Conservation (phyloP, 1,140 invertebrate species). For the Cardiocondyla obscurior region DNA sequence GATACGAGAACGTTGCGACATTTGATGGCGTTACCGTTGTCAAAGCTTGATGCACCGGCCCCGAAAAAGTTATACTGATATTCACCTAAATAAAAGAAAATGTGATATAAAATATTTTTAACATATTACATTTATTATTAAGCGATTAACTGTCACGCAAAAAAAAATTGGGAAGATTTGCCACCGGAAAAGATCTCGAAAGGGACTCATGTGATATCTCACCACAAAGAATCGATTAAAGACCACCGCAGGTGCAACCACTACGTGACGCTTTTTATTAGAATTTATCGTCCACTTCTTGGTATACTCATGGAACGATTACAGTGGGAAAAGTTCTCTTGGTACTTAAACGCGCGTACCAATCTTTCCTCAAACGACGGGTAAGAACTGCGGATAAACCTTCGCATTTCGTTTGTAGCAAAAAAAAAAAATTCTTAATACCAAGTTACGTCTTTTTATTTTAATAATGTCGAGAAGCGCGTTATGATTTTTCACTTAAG, state of each 20-base stretch:
- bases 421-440: background rate
- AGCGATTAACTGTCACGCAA: background rate
- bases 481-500: background rate
- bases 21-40: conserved; percentile 72
- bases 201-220: background rate
- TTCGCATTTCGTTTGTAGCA: background rate
- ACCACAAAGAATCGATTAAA: conserved; percentile 24
- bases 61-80: conserved; percentile 77
- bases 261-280: conserved; percentile 47
- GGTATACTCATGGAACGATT: background rate
- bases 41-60: conserved; percentile 77
- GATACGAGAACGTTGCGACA: conserved; percentile 65
- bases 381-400: background rate
- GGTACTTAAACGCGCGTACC: background rate
- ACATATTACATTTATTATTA: background rate
- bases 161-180: background rate
- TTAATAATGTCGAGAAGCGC: background rate
- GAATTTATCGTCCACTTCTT: conserved; percentile 50
- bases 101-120: background rate
- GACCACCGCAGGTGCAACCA: background rate
- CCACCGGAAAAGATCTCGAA: background rate
- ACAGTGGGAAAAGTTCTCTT: background rate
- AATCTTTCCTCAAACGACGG: background rate
- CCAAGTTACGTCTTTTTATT: background rate
- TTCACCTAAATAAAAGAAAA: conserved; percentile 71